Base-by-base conservation (phyloP, 2,797 vertebrate genomes). In the Poecilia gillii region DNA sequence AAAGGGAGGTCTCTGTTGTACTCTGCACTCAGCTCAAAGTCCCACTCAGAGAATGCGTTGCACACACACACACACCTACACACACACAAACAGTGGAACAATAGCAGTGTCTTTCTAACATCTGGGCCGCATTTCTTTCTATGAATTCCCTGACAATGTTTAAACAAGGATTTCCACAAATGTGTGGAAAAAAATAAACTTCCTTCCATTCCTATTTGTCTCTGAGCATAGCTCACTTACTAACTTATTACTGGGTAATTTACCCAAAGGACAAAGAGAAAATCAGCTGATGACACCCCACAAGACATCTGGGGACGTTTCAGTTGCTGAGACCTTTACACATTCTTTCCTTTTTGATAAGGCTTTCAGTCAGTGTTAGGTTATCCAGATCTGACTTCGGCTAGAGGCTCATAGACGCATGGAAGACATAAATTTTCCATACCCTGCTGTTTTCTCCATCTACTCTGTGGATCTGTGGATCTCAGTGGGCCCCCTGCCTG, bases 21-120 rank as follows among this genome's bases (percentile, higher is more conserved):
- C 68, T 28, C 18, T 70, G 68, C n/a, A 31, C 68, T 70, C 68
- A 16, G 68, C 68, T 45, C 68, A 70, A n/a, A 70, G 68, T 70
- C 6, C 23, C 23, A 45, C 25, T 43, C 6, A 2, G 39, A 45
- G 39, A 45, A 41, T 16, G 16, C 1, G 16, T 36, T 36, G 16
- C 31, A 36, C 59, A 41, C 36, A 66, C 5, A 66, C 36, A 7
- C 43, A 46, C 46, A 14, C 46, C 1, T 4, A 57, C 53, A 59
- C 57, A 31, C 3, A 59, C 43, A 11, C 43, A 8, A n/a, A 14
- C 39, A 43, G 41, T n/a, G 4, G 11, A 70, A 45, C 41, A 70
- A 6, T 5, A 6, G 16, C 12, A n/a, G 23, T 14, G 39, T 45
- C 2, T 45, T 70, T 70, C 68, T 45, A 45, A n/a, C 41, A 45